Evolutionary conservation across 2,797 vertebrate species (phyloP), one percentile per base, ranked within the genome.

Genomic region (Pelochelys cantorii): DNA sequence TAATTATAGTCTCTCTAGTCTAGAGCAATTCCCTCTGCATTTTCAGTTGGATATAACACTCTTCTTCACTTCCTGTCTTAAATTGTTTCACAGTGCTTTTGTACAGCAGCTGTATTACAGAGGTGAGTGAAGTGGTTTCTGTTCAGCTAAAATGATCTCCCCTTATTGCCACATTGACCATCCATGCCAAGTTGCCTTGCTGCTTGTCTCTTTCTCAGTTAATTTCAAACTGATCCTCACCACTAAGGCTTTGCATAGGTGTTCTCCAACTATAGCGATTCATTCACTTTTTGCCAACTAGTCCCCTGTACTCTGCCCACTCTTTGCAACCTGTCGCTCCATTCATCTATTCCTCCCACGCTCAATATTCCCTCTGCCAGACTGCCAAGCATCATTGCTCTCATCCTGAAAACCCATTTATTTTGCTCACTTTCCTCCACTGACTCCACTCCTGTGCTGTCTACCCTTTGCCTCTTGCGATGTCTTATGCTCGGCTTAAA

Each of bases 311-410:
- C 17, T 83, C 79, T 27, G 79, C 9, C 1, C 23, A 81, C 12
- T 5, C 91, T 91, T 90, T 48, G 11, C 74, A 75, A 48, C 74
- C 20, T 48, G 74, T 48, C 6, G 11, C 42, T 75, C 74, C 37
- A 27, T 27, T 42, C 42, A 75, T 75, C 74, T 75, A 75, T 75
- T 34, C 31, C 57, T 37, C 5, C 62, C 86, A 52, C 5, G 62
- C 52, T 53, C 54, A 78, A 56, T 11, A 54, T 20, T 89, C 79
- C 42, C 65, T 89, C 78, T 68, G n/a, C 90, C 25, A 89, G 80
- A 80, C 34, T 37, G 92, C 6, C 12, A 75, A 79, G 23, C 5
- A 54, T 4, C 22, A 31, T 84, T 48, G 54, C 5, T 54, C 23
- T 56, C 60, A 29, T 18, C 56, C 60, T 80, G 65, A 11, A 68